phyloP scores from a whole-genome alignment of 2,113 vertebrate genomes.

The Empidonax traillii region DNA sequence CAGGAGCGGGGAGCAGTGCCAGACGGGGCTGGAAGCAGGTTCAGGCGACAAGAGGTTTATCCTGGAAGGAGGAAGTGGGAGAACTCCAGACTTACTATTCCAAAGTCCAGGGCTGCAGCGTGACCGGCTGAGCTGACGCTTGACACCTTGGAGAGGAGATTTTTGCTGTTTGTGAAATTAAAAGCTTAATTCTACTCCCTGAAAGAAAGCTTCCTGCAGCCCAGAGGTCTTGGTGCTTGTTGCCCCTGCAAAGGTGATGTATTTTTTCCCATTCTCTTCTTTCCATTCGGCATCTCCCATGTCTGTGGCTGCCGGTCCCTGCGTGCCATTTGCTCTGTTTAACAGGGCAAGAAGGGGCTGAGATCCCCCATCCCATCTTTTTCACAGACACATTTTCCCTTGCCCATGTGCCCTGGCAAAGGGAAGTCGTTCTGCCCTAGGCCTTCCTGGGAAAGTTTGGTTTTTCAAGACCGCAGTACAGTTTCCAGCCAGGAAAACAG shows the following conservation, averaged over 20 bases:
- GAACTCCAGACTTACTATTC: neutral
- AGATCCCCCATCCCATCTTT: neutral
- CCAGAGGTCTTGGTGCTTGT: neutral
- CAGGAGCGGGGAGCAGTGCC: neutral
- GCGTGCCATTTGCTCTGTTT: neutral
- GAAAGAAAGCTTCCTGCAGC: neutral
- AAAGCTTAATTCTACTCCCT: neutral
- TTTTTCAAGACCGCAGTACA: neutral
- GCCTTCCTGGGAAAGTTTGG: neutral
- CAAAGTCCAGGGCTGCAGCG: neutral
- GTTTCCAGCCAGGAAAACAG: neutral
- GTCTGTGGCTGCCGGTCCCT: accelerated
- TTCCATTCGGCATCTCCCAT: neutral
- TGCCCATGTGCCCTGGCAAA: neutral
- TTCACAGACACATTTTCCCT: neutral
- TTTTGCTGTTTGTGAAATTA: neutral
- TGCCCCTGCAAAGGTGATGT: neutral
- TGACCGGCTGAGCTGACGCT: neutral
- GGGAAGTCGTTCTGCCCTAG: neutral
- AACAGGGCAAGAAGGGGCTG: neutral
- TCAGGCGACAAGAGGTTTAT: neutral
- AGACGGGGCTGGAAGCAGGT: neutral
- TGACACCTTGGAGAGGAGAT: neutral
- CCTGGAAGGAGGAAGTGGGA: neutral
- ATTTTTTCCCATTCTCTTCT: neutral